Conservation (phyloP, 2,888 invertebrate genomes). For the Oasisia sp. region DNA sequence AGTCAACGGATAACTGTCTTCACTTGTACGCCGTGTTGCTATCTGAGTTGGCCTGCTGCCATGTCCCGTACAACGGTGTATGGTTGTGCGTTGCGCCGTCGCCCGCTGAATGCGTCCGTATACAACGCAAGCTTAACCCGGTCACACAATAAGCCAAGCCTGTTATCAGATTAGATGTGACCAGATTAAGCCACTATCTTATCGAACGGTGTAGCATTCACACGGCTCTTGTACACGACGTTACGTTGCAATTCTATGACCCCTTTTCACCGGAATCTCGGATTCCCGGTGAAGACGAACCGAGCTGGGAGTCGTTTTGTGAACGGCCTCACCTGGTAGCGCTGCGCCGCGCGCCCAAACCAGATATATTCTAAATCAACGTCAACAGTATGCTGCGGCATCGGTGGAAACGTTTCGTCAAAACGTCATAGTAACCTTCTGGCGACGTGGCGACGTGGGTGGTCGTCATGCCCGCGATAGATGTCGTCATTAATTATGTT, state of each 20-base stretch:
- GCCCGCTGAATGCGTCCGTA: background rate
- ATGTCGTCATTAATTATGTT: background rate
- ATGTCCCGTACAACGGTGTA: background rate
- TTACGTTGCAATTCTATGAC: constrained; percentile 1
- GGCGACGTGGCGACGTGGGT: background rate
- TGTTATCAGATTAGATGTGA: constrained; percentile 7
- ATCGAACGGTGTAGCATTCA: constrained; percentile 17
- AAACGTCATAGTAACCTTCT: background rate
- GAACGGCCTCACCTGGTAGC: background rate
- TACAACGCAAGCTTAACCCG: background rate
- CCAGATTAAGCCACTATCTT: background rate
- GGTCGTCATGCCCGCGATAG: background rate
- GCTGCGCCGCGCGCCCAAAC: background rate
- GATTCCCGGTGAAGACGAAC: background rate
- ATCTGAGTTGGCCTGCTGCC: background rate
- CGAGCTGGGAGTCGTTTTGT: background rate
- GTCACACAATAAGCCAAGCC: background rate
- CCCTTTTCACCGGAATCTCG: background rate
- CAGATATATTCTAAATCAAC: background rate
- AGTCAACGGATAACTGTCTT: background rate
- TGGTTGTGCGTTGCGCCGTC: background rate
- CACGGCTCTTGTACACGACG: background rate
- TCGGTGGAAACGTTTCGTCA: background rate
- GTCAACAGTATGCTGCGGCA: background rate
- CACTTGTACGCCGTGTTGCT: background rate